These are phyloP conservation scores for Sminthurides bifidus DNA, from an alignment of 1,140 invertebrate genomes.

Conservation along the genomic window DNA sequence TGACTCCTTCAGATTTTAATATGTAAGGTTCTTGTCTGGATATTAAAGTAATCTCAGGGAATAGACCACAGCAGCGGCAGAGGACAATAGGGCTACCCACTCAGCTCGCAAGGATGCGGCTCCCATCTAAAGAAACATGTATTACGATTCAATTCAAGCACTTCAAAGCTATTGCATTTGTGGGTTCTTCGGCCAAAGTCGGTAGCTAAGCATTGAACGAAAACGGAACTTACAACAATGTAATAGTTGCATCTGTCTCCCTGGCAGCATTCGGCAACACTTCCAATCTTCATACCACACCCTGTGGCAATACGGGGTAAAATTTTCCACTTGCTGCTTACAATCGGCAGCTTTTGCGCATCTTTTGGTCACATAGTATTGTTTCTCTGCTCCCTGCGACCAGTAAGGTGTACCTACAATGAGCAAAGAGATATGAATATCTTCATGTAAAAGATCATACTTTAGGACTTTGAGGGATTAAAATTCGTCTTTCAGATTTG, in stretches of 20 bases:
- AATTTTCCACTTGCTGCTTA: constrained; percentile 49
- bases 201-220: background rate
- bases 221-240: constrained; percentile 69
- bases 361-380: constrained; percentile 84
- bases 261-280: constrained; percentile 90
- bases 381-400: constrained; percentile 81
- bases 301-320: constrained; percentile 71
- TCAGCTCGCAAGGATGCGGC: no score
- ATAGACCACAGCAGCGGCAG: no score
- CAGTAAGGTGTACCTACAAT: constrained; percentile 76
- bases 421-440: no score
- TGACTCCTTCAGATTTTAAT: no score
- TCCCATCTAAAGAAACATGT: no score
- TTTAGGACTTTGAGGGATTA: no score
- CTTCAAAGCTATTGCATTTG: background rate
- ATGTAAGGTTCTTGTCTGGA: no score
- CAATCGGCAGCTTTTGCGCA: constrained; percentile 75
- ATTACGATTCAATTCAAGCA: background rate
- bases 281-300: constrained; percentile 98
- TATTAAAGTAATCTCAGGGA: no score
- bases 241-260: constrained; percentile 96
- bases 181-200: background rate
- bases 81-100: no score
- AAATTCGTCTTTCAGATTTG: no score
- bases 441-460: no score